Base-by-base conservation (phyloP, 2,113 vertebrate species). In the Chloropsis hardwickii region DNA sequence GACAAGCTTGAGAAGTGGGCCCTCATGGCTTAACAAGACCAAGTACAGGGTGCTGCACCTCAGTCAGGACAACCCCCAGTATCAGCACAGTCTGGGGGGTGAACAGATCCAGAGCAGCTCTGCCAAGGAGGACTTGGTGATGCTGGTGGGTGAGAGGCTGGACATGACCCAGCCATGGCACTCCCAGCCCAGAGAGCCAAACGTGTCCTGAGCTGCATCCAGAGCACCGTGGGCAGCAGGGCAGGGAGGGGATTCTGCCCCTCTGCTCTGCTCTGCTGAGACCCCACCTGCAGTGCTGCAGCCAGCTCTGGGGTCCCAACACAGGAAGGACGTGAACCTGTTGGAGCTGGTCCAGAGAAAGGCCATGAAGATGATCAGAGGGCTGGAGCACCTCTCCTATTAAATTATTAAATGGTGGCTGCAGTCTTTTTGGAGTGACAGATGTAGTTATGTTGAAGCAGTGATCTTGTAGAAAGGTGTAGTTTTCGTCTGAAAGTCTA, bases 41-140 rank as follows among this genome's bases (percentile, higher is more conserved):
- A 39, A 48, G 40, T 19, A 8, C 12, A 48, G 28, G 12, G 33
- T 37, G 27, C 27, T 29, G 18, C 24, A 35, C 53, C 53, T 54
- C 31, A 10, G 20, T 12, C 50, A 53, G 61, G 6, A 44, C 61
- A 65, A 18, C 9, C 39, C 11, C 25, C 4, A 3, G 6, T 31
- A 37, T 12, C 33, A 37, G 5, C 33, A 35, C 15, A 10, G 27
- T 0, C 9, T 45, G 39, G 20, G 18, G 33, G 7, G 35, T 80
- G 15, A 12, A 37, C 15, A 54, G 4, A 15, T 7, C 19, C 7
- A 37, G 61, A 45, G 39, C 33, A 35, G 50, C 50, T 7, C 25
- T 65, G 39, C 4, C 0, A 0, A 24, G 31, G 1, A 29, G 25
- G 15, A 45, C 2, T n/a, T 14, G 23, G 9, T 2, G 3, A 2